These are phyloP conservation scores for Forbesichthys papilliferus DNA, from an alignment of 2,113 vertebrate genomes.

Conservation along the genomic window DNA sequence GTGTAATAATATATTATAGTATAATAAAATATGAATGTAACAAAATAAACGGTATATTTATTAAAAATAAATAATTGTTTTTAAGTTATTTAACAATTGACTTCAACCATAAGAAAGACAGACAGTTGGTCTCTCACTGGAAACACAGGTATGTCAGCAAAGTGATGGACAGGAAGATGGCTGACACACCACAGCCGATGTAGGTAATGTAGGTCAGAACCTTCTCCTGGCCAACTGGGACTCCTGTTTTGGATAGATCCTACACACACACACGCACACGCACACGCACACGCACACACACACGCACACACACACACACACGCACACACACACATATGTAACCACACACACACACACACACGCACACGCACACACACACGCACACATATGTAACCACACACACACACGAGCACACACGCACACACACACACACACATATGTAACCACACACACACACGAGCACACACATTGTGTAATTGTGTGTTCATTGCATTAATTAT, in stretches of 20 bases:
- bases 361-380: conserved; percentile 30
- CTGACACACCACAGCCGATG: conserved; percentile 92
- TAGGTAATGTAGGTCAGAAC: conserved; percentile 91
- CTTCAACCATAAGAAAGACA: not conserved
- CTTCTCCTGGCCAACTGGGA: conserved; percentile 68
- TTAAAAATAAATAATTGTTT: too few relatives aligned
- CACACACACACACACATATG: not conserved
- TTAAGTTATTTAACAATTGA: too few relatives aligned
- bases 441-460: conserved; percentile 31
- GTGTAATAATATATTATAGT: too few relatives aligned
- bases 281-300: conserved; percentile 25
- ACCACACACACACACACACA: conserved; percentile 34
- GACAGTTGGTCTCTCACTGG: conserved; percentile 77
- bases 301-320: conserved; percentile 32
- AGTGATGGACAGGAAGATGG: conserved; percentile 89
- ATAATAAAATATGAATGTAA: too few relatives aligned
- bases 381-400: conserved; percentile 1
- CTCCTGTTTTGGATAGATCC: conserved; percentile 81
- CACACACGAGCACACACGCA: conserved; percentile 44
- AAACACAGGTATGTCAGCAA: conserved; percentile 91
- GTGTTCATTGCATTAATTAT: too few relatives aligned
- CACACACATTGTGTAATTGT: not conserved
- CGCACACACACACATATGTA: not conserved
- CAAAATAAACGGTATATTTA: too few relatives aligned
- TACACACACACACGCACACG: conserved; percentile 51